These are phyloP conservation scores for Pseudomyrmex concolor DNA, from an alignment of 1,140 invertebrate species.

Conservation along the genomic window DNA sequence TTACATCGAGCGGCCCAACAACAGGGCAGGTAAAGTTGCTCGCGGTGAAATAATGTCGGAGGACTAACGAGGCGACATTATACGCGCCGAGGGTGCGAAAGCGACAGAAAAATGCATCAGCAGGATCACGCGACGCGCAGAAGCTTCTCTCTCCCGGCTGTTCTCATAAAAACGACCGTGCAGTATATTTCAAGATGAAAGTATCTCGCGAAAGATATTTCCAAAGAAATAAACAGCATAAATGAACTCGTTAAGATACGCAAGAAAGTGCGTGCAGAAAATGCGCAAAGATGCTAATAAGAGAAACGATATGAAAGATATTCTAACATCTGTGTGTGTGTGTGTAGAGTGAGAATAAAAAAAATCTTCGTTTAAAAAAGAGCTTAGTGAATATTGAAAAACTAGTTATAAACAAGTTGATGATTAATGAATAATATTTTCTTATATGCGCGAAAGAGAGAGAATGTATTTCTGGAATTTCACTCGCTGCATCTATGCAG, in stretches of 20 bases:
- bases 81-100: slow-evolving; percentile 38
- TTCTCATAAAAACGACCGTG: slow-evolving; percentile 34
- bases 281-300: slow-evolving; percentile 2
- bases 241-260: slow-evolving; percentile 22
- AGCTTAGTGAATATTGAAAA: slow-evolving; percentile 1
- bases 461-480: too few relatives aligned
- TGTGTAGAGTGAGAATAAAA: too few relatives aligned
- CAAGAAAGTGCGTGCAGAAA: slow-evolving; percentile 24
- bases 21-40: slow-evolving; percentile 22
- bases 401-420: neutral
- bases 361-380: neutral
- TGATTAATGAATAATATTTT: neutral
- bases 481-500: neutral
- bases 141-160: neutral
- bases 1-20: slow-evolving; percentile 10
- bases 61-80: slow-evolving; percentile 61
- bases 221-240: slow-evolving; percentile 24
- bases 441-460: too few relatives aligned
- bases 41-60: slow-evolving; percentile 31
- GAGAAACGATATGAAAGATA: slow-evolving; percentile 3
- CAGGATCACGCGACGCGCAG: slow-evolving; percentile 61
- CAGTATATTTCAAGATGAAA: slow-evolving; percentile 38
- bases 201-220: slow-evolving; percentile 56
- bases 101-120: slow-evolving; percentile 37
- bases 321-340: too few relatives aligned